Base-by-base conservation (phyloP, 2,113 vertebrate species). In the Chaenocephalus aceratus region DNA sequence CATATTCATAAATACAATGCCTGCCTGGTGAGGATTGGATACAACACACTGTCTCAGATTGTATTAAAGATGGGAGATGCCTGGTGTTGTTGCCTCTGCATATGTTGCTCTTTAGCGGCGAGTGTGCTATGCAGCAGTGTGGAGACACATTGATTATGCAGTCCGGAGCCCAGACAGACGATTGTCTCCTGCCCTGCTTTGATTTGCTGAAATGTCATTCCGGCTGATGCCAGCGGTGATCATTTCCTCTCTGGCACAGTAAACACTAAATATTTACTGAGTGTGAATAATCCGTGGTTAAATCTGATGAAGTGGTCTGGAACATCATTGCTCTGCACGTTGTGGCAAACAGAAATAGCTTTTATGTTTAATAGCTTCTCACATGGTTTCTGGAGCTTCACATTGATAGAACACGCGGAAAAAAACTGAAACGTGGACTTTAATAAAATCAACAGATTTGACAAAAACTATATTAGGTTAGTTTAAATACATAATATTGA, bases 201-300 rank as follows among this genome's bases (percentile, higher is more conserved):
- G 83, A 89, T 90, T 85, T 13, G 48, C 73, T 79, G 74, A 87
- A 86, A 87, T 87, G 80, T 82, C 88, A 85, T 57, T 75, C 65
- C 76, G 78, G 87, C 71, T 60, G 88, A 92, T 88, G 88, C 79
- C 69, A 75, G 79, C 5, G 53, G 0, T 57, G 78, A 88, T 83
- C 76, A 84, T 80, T 84, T 81, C 69, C 80, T 79, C 71, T 57
- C 41, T 77, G 79, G 46, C 79, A 78, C 74, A 75, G 81, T 72
- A 77, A 86, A 90, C 70, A 84, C 75, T 76, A 89, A 85, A 89
- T 86, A 85, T 90, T 87, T 80, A 87, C 85, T 13, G 18, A 64
- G 80, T 58, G 56, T 62, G 44, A 80, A 66, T 59, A 56, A 69
- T 77, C 51, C 15, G 8, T 1, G 6, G 57, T 54, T 58, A 34